phyloP scores from a whole-genome alignment of 2,113 vertebrate genomes.

The Rhodinocichla rosea region DNA sequence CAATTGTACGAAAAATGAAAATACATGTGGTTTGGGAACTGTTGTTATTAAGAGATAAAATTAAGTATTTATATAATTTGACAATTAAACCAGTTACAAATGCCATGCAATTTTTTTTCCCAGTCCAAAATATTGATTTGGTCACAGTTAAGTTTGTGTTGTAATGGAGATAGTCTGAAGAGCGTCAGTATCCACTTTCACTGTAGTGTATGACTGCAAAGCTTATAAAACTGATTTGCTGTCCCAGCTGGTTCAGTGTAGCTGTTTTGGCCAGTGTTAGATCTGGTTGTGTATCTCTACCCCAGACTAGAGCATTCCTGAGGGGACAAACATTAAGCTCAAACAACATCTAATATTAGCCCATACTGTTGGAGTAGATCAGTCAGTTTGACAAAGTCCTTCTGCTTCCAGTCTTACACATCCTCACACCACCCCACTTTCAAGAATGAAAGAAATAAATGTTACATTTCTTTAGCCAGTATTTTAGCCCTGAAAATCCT shows the following conservation, averaged over 20 bases:
- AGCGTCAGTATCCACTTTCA: neutral
- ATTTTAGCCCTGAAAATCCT: neutral
- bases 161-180: neutral
- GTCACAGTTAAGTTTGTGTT: neutral
- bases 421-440: neutral
- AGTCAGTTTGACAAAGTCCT: neutral
- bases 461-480: neutral
- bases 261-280: neutral
- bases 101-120: neutral
- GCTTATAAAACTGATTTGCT: neutral
- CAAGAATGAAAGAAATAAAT: neutral
- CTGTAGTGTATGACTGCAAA: neutral
- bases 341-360: neutral
- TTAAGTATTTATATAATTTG: neutral
- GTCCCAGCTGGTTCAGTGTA: neutral
- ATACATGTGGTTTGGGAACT: neutral
- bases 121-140: neutral
- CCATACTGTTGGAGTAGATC: neutral
- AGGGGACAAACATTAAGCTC: neutral
- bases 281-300: neutral
- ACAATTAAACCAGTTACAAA: neutral
- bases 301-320: neutral
- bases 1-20: neutral
- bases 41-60: neutral
- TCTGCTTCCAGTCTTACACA: neutral